Evolutionary conservation across 2,797 vertebrate species (phyloP), one percentile per base, ranked within the genome.

Genomic region (Neostethus bicornis): DNA sequence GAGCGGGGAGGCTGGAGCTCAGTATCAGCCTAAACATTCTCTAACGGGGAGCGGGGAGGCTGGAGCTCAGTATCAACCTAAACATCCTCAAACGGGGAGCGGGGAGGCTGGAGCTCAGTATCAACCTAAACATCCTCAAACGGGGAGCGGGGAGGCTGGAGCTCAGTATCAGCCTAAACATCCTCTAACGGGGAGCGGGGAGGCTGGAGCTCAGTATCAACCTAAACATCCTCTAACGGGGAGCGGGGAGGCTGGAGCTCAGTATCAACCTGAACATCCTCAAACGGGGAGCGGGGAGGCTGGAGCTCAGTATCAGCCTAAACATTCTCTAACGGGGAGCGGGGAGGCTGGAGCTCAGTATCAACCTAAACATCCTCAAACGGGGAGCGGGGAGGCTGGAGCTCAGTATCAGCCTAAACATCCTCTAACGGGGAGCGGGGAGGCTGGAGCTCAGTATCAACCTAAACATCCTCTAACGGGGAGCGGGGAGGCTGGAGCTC

Each of bases 331-430:
- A 70, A 60, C 8, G 0, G 51, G 49, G 71, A 62, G 38, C 4
- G 16, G 21, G 43, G 21, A 41, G 42, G 45, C 10, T 55, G 52
- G 28, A 34, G 50, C 32, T 23, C 1, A 4, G 52, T 69, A 70
- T 69, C 79, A 80, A 70, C n/a, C n/a, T n/a, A n/a, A n/a, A n/a
- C n/a, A n/a, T n/a, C n/a, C n/a, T n/a, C n/a, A n/a, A n/a, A n/a
- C n/a, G n/a, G n/a, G n/a, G n/a, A n/a, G n/a, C n/a, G n/a, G n/a
- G n/a, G n/a, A n/a, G n/a, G 24, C 71, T 66, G 61, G 58, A 72
- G 81, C 70, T 76, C 77, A 82, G 77, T 75, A 85, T 83, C 70
- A 79, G 75, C 61, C 74, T 70, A 80, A 84, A 81, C 68, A 81
- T 73, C 67, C 21, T 51, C 19, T 42, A 70, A 60, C 8, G 0